These are phyloP conservation scores for Natator depressus DNA, from an alignment of 2,113 vertebrate genomes.

Conservation along the genomic window DNA sequence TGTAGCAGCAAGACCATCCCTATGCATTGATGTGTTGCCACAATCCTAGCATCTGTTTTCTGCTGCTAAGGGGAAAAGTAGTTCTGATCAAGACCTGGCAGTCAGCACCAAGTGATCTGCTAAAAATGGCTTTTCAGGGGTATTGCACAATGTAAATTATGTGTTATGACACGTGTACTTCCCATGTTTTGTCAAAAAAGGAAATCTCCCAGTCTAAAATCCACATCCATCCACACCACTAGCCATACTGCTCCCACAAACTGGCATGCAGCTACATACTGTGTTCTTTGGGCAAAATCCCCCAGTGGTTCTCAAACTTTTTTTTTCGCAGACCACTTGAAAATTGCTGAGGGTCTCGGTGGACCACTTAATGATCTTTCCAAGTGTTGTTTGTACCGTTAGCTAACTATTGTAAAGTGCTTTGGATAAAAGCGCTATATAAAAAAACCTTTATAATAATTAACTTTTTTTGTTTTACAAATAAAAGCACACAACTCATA, in stretches of 20 bases:
- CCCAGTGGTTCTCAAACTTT: no score
- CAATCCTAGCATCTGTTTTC: not conserved
- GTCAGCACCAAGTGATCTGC: not conserved
- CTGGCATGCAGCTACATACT: not conserved
- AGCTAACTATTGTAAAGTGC: no score
- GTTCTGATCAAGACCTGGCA: no score
- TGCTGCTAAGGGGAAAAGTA: not conserved
- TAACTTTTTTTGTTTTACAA: no score
- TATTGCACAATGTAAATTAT: not conserved
- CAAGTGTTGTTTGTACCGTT: no score
- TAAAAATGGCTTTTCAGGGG: not conserved
- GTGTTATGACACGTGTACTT: not conserved
- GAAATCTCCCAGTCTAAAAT: not conserved
- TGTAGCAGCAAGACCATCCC: not conserved
- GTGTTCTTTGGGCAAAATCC: not conserved
- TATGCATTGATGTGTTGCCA: not conserved
- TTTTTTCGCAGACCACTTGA: no score
- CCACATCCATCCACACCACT: not conserved
- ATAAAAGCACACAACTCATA: no score
- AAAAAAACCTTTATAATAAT: no score
- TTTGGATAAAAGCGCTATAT: no score
- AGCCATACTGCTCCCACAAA: not conserved
- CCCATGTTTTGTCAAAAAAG: not conserved
- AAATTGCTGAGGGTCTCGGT: no score
- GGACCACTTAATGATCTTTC: no score